Base-by-base conservation (phyloP, 2,888 invertebrate genomes). In the Schrankia costaestrigalis region DNA sequence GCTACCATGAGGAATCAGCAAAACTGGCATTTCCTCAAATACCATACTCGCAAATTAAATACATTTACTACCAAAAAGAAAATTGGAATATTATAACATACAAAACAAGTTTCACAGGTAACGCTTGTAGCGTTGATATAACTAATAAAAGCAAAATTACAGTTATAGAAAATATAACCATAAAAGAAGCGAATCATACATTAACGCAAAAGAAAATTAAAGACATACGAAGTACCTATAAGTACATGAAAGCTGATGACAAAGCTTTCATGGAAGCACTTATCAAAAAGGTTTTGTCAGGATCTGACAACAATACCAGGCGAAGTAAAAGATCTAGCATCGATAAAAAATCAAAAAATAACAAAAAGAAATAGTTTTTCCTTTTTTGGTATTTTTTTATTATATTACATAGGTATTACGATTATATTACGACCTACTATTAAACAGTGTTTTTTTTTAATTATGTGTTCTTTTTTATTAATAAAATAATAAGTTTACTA, bases 141-240 rank as follows among this genome's bases (percentile, higher is more conserved):
- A 23, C n/a, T n/a, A n/a, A 11, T 11, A 25, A 25, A 25, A 24
- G 12, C 8, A 11, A 25, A 11, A 25, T 39, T 12, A 21, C 25
- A 11, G 24, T 40, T 31, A 31, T 40, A 19, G 31, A 28, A 35
- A 31, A 40, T 15, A 34, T 35, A 24, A 34, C 11, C 17, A 26
- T 31, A 11, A 41, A 35, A 31, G 26, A 28, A 12, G 28, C 35
- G 18, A 31, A 31, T 22, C 33, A 30, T 26, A 35, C 31, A 26
- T 24, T 32, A 9, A 31, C 35, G 12, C 12, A 40, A 31, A 35
- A 35, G 26, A 35, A 41, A 41, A 31, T 35, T 26, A 25, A 35
- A 11, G 35, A 41, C 22, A 41, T 35, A 31, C 31, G 28, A n/a
- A 31, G 29, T 18, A 31, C 26, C 21, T 35, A 19, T 29, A 41